phyloP scores from a whole-genome alignment of 2,113 vertebrate species.

The Rattus norvegicus region DNA sequence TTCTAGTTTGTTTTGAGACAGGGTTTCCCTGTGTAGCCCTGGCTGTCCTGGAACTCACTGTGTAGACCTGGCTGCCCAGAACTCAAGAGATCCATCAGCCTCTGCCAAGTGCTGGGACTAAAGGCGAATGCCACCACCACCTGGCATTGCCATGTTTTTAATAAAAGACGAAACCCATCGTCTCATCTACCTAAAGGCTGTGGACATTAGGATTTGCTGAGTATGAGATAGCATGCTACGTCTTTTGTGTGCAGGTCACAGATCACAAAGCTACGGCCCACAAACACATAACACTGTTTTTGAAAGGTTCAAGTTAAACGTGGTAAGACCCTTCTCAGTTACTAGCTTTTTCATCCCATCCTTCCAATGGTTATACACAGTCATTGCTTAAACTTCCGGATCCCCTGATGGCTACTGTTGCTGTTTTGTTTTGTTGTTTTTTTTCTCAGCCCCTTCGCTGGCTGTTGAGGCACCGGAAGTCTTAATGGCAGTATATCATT shows the following conservation, averaged over 20 bases:
- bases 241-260: not conserved
- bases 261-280: not conserved
- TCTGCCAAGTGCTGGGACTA: not conserved
- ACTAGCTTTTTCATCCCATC: not conserved
- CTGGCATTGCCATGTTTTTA: not conserved
- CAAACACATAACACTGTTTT: not conserved
- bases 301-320: not conserved
- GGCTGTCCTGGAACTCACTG: not conserved
- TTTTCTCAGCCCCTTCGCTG: not conserved
- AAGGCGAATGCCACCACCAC: not conserved
- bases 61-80: not conserved
- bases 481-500: not conserved
- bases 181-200: not conserved
- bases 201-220: not conserved
- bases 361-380: not conserved
- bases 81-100: not conserved
- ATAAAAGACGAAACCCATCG: not conserved
- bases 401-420: not conserved
- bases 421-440: not conserved
- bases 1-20: not conserved
- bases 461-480: not conserved
- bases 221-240: not conserved
- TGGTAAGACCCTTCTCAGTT: not conserved
- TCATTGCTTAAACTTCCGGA: not conserved
- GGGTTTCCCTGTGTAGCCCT: not conserved